Percentiles rank a stretch among this genome's conserved stretches.
Conservation (phyloP, 2,797 vertebrate genomes). For the Gadopsis marmoratus region DNA sequence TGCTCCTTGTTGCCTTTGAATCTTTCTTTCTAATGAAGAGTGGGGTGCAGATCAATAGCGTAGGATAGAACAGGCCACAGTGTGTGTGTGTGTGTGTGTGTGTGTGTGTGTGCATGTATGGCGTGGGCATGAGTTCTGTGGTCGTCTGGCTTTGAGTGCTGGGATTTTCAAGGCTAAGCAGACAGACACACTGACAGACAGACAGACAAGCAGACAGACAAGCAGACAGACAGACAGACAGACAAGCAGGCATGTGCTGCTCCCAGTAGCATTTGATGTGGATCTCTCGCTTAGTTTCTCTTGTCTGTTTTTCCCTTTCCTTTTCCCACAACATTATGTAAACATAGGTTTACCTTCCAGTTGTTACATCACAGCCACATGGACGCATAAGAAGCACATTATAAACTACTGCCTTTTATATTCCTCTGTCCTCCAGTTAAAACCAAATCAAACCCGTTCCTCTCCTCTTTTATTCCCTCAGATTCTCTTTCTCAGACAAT, state of each 20-base stretch:
- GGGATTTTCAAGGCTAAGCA: conserved; percentile 79
- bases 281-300: conserved; percentile 57
- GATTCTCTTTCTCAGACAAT: conserved; percentile 27
- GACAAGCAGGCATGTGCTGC: conserved; percentile 68
- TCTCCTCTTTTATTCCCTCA: conserved; percentile 2
- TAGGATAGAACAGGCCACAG: conserved; percentile 74
- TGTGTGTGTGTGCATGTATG: conserved; percentile 37
- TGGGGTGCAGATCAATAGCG: conserved; percentile 83
- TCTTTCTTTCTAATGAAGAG: conserved; percentile 84
- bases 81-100: conserved; percentile 37
- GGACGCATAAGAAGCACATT: conserved; percentile 30
- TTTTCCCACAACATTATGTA: conserved; percentile 69
- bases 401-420: conserved; percentile 30
- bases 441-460: neutral
- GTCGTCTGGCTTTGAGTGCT: conserved; percentile 78
- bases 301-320: conserved; percentile 34
- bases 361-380: conserved; percentile 52
- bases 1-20: conserved; percentile 79
- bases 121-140: conserved; percentile 79
- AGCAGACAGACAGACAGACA: conserved; percentile 68
- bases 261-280: conserved; percentile 72
- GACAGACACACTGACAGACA: too few species aligned
- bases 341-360: conserved; percentile 69
- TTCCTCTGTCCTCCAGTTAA: neutral
- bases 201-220: too few species aligned